These are phyloP conservation scores for Carlito syrichta DNA, from an alignment of 2,113 vertebrate genomes.

Conservation along the genomic window DNA sequence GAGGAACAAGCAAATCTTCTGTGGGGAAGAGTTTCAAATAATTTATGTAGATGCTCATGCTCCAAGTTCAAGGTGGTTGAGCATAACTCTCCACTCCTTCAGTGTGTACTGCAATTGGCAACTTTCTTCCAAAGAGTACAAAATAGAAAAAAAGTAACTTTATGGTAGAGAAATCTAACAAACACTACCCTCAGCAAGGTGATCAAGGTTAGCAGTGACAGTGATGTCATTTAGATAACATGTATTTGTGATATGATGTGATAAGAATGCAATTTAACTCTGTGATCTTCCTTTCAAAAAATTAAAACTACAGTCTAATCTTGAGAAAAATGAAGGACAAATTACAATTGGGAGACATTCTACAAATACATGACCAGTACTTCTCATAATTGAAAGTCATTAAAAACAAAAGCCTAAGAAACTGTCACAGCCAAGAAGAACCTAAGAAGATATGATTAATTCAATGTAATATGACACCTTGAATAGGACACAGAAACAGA, in stretches of 20 bases:
- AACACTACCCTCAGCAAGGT: background rate
- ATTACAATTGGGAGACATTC: background rate
- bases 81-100: background rate
- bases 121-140: background rate
- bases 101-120: background rate
- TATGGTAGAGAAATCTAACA: background rate
- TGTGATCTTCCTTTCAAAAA: background rate
- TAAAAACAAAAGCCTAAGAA: background rate
- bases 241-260: background rate
- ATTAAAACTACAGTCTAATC: background rate
- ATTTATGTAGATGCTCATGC: background rate
- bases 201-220: background rate
- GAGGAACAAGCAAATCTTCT: background rate
- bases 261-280: background rate
- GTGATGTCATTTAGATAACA: background rate
- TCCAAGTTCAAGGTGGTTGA: background rate
- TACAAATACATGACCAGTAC: background rate
- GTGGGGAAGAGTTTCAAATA: background rate
- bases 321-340: background rate
- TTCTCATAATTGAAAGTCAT: background rate
- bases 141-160: background rate
- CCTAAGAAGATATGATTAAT: background rate
- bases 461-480: background rate
- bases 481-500: background rate
- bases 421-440: background rate